phyloP scores from a whole-genome alignment of 2,888 invertebrate genomes.

The Trisateles emortualis region DNA sequence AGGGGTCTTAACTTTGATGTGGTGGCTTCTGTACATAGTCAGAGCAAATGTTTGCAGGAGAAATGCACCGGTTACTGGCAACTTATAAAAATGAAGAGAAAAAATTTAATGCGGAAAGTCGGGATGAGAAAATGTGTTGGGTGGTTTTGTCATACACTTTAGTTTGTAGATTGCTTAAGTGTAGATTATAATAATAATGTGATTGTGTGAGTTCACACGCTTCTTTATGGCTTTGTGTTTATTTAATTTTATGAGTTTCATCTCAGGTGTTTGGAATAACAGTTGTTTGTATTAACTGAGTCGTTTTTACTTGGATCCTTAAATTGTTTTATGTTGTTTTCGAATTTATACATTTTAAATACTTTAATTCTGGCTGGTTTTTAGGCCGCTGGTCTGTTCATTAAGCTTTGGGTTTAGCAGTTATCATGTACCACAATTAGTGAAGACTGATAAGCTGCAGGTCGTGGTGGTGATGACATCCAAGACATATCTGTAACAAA shows the following conservation, averaged over 20 bases:
- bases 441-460: too few relatives aligned
- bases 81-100: constrained; percentile 39
- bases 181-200: neutral
- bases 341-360: too few relatives aligned
- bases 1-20: constrained; percentile 49
- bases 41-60: constrained; percentile 41
- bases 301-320: too few relatives aligned
- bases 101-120: constrained; percentile 24
- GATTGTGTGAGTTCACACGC: neutral
- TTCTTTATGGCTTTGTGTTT: neutral
- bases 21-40: constrained; percentile 35
- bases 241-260: neutral
- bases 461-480: too few relatives aligned
- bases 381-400: too few relatives aligned
- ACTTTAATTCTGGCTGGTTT: too few relatives aligned
- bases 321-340: too few relatives aligned
- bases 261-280: neutral
- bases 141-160: constrained; percentile 9
- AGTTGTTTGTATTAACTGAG: neutral
- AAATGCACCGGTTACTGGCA: constrained; percentile 30
- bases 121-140: constrained; percentile 10
- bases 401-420: too few relatives aligned
- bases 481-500: too few relatives aligned
- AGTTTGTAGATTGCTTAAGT: neutral
- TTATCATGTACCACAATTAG: too few relatives aligned